phyloP scores from a whole-genome alignment of 2,113 vertebrate species.

The Sclerurus mexicanus region DNA sequence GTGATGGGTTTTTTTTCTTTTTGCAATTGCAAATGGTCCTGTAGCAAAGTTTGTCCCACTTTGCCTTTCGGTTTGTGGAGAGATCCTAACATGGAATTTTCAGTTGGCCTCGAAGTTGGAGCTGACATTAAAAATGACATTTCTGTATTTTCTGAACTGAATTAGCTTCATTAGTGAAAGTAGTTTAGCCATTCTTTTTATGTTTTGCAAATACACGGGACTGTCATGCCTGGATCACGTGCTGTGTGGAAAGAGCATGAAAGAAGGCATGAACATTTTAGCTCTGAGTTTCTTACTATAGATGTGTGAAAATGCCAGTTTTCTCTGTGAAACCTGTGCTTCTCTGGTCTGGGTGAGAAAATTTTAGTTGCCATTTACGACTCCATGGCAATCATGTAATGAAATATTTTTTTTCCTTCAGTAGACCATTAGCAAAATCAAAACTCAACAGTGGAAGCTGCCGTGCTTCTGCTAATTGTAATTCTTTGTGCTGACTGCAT shows the following conservation, averaged over 20 bases:
- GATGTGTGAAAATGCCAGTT: not conserved
- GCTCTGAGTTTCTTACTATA: not conserved
- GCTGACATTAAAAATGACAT: not conserved
- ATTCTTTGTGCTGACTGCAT: not conserved
- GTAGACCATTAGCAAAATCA: not conserved
- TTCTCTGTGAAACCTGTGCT: not conserved
- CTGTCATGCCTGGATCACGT: not conserved
- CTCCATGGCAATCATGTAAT: not conserved
- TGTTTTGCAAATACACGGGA: not conserved
- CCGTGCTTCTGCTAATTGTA: fast-evolving
- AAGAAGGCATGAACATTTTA: not conserved
- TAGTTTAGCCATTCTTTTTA: not conserved
- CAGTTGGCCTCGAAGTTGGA: fast-evolving
- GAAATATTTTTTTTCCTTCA: not conserved
- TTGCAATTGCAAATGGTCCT: not conserved
- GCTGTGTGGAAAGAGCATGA: not conserved
- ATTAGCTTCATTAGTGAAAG: not conserved
- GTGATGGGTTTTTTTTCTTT: not conserved
- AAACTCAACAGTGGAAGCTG: not conserved
- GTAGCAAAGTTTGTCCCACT: not conserved
- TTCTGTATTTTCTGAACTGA: not conserved
- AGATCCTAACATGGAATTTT: not conserved
- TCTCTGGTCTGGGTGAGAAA: not conserved
- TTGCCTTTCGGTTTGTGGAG: not conserved
- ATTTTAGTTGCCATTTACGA: not conserved